These are phyloP conservation scores for Atta cephalotes DNA, from an alignment of 1,140 invertebrate genomes.

Conservation along the genomic window DNA sequence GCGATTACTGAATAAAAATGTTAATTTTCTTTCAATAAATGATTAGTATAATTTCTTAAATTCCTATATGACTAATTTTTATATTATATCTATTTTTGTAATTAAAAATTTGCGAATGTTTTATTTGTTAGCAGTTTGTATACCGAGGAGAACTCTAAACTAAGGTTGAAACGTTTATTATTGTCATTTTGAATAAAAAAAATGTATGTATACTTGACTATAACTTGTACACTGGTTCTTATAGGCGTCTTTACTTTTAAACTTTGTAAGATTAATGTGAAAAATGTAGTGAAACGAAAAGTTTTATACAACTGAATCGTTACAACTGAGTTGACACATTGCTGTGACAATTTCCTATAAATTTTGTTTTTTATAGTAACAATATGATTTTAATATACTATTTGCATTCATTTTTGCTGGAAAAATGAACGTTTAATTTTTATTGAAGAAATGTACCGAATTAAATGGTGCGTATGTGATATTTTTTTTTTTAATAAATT, in stretches of 20 bases:
- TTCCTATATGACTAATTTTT: too few species aligned
- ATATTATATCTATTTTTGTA: too few species aligned
- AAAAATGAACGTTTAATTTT: not conserved
- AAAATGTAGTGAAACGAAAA: not conserved
- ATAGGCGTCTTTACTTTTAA: not conserved
- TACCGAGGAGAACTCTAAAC: too few species aligned
- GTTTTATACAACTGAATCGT: not conserved
- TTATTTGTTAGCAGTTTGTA: too few species aligned
- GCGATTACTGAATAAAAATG: too few species aligned
- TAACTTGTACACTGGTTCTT: too few species aligned
- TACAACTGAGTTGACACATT: not conserved
- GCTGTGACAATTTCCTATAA: not conserved
- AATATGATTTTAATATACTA: not conserved
- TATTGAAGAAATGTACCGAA: not conserved
- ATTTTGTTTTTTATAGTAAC: not conserved
- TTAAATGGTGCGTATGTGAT: not conserved
- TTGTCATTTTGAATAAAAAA: too few species aligned
- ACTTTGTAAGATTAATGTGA: not conserved
- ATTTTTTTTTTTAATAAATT: not conserved
- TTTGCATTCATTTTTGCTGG: not conserved
- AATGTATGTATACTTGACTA: too few species aligned
- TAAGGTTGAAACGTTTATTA: too few species aligned
- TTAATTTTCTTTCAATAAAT: too few species aligned
- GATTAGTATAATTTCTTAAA: too few species aligned
- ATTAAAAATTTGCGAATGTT: too few species aligned